Evolutionary conservation across 2,888 invertebrate species (phyloP).

Genomic region (Euclidia mi): DNA sequence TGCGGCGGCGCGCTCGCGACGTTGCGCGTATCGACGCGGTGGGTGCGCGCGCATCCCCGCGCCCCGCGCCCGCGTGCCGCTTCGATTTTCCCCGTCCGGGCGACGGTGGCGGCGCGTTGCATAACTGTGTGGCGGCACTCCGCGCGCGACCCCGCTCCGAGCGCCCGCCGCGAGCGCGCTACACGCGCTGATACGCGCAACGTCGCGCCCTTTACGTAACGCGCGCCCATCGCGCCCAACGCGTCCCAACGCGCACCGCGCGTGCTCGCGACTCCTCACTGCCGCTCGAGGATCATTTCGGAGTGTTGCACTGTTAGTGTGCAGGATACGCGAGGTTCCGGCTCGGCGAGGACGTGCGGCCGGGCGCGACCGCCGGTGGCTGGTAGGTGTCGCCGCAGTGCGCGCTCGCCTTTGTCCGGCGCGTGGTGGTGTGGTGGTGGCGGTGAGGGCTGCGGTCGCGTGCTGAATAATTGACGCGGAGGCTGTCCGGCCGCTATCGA

Average conservation of each 20-base stretch:
- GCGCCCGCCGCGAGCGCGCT: constrained; percentile 87
- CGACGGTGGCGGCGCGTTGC: constrained; percentile 87
- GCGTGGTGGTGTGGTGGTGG: constrained; percentile 73
- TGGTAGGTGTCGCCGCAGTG: constrained; percentile 82
- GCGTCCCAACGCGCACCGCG: constrained; percentile 71
- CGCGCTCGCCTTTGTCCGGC: constrained; percentile 79
- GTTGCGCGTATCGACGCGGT: constrained; percentile 78
- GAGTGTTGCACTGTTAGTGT: constrained; percentile 77
- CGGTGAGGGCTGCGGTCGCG: constrained; percentile 74
- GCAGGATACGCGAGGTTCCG: constrained; percentile 52
- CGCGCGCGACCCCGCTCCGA: constrained; percentile 87
- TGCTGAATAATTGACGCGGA: constrained; percentile 87
- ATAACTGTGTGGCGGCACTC: constrained; percentile 87
- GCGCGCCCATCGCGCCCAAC: constrained; percentile 76
- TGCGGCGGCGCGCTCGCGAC: constrained; percentile 66
- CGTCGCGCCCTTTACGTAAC: constrained; percentile 88
- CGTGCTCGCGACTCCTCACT: constrained; percentile 62
- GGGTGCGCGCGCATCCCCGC: constrained; percentile 83
- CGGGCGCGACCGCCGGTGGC: constrained; percentile 73
- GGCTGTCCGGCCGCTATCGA: constrained; percentile 89
- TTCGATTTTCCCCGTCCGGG: constrained; percentile 84
- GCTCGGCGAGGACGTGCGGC: constrained; percentile 65
- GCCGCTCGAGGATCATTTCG: constrained; percentile 65
- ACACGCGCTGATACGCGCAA: constrained; percentile 80
- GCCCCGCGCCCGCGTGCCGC: constrained; percentile 77